These are phyloP conservation scores for Schrankia costaestrigalis DNA, from an alignment of 2,888 invertebrate species.

Conservation along the genomic window DNA sequence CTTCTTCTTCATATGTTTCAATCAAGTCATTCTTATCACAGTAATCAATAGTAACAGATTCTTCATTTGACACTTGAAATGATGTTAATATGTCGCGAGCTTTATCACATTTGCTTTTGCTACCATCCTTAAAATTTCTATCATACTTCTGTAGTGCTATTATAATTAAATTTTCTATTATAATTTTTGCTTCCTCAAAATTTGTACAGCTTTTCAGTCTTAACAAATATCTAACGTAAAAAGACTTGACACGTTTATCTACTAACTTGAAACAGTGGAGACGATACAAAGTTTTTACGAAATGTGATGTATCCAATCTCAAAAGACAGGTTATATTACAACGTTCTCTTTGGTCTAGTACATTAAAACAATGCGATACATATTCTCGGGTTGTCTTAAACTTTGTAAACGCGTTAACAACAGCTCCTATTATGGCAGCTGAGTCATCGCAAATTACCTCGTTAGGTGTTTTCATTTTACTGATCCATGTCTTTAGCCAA, in stretches of 20 bases:
- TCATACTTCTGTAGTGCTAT: slow-evolving; percentile 2
- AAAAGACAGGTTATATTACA: slow-evolving; percentile 2
- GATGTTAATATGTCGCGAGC: slow-evolving; percentile 1
- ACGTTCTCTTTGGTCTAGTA: slow-evolving; percentile 4
- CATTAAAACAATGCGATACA: slow-evolving; percentile 3
- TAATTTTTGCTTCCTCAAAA: slow-evolving; percentile 2
- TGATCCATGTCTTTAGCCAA: not conserved
- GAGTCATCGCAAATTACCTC: slow-evolving; percentile 3
- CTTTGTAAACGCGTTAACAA: slow-evolving; percentile 5
- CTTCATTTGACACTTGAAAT: not conserved
- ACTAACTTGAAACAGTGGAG: slow-evolving; percentile 4
- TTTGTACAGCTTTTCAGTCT: slow-evolving; percentile 1
- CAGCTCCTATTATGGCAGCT: slow-evolving; percentile 3
- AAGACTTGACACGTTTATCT: not conserved
- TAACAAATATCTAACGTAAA: slow-evolving; percentile 1
- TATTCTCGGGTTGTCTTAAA: slow-evolving; percentile 2
- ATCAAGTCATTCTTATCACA: slow-evolving; percentile 1
- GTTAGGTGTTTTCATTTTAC: not conserved
- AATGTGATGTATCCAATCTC: slow-evolving; percentile 6
- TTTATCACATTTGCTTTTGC: slow-evolving; percentile 1
- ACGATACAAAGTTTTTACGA: slow-evolving; percentile 3
- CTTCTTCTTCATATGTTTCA: slow-evolving; percentile 4
- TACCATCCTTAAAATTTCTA: slow-evolving; percentile 1
- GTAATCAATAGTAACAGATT: slow-evolving; percentile 1
- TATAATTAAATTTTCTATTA: slow-evolving; percentile 3